These are phyloP conservation scores for Alloscopus bannaensis DNA, from an alignment of 2,888 invertebrate genomes.

Conservation along the genomic window DNA sequence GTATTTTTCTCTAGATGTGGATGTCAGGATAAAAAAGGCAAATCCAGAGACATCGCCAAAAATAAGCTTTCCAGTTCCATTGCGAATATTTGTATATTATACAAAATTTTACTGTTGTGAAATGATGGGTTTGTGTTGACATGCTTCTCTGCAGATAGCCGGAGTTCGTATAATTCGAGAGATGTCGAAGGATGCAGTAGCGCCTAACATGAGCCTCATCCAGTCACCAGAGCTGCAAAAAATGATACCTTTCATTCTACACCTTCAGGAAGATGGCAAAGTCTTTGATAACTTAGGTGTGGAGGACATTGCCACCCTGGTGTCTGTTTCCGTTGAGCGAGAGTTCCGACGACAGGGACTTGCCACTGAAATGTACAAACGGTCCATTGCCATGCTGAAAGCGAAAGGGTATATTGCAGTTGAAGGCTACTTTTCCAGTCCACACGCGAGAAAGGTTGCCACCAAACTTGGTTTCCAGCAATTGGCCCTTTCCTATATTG, in stretches of 20 bases:
- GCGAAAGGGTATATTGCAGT: conserved; percentile 63
- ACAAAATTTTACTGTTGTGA: too few relatives aligned
- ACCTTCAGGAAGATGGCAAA: conserved; percentile 59
- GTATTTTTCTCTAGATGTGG: too few relatives aligned
- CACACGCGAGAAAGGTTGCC: conserved; percentile 55
- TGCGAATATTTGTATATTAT: too few relatives aligned
- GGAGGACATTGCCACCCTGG: conserved; percentile 63
- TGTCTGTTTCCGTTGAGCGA: conserved; percentile 61
- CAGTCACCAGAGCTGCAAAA: conserved; percentile 59
- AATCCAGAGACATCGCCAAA: too few relatives aligned
- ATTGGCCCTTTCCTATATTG: conserved; percentile 53
- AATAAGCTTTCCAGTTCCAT: too few relatives aligned
- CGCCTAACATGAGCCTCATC: conserved; percentile 64
- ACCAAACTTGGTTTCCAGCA: conserved; percentile 65
- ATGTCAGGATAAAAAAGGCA: too few relatives aligned
- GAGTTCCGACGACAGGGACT: conserved; percentile 64
- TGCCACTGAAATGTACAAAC: conserved; percentile 65
- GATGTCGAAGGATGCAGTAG: conserved; percentile 61
- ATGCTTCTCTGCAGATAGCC: conserved; percentile 49
- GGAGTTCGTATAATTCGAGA: conserved; percentile 63
- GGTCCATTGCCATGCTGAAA: conserved; percentile 60
- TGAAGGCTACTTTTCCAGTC: conserved; percentile 64
- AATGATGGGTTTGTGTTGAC: too few relatives aligned
- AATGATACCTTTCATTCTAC: conserved; percentile 63
- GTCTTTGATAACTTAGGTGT: conserved; percentile 60